Percentiles rank a stretch among this genome's conserved stretches.
Conservation (phyloP, 1,140 invertebrate genomes). For the Drosophila novamexicana region DNA sequence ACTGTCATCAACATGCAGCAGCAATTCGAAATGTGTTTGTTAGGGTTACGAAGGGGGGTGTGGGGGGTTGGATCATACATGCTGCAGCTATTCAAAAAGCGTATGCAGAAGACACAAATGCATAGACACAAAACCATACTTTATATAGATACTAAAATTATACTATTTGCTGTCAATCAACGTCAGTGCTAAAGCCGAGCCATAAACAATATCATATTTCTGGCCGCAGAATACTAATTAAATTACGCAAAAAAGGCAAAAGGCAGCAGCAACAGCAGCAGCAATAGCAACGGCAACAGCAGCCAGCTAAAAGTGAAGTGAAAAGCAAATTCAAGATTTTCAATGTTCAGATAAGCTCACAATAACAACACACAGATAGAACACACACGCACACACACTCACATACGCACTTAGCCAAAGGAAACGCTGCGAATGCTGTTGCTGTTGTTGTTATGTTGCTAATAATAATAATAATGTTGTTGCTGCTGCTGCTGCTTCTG, state of each 20-base stretch:
- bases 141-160: constrained; percentile 52
- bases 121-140: constrained; percentile 2
- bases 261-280: constrained; percentile 5
- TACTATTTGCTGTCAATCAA: constrained; percentile 79
- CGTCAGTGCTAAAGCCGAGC: constrained; percentile 76
- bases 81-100: neutral
- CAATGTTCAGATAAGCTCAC: constrained; percentile 51
- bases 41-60: neutral
- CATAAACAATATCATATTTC: constrained; percentile 83
- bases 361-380: constrained; percentile 9
- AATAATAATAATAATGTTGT: constrained; percentile 54
- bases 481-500: constrained; percentile 25
- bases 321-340: constrained; percentile 52
- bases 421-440: constrained; percentile 35
- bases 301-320: constrained; percentile 44
- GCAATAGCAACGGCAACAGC: constrained; percentile 3
- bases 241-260: constrained; percentile 71
- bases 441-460: constrained; percentile 39
- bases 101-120: neutral
- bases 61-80: neutral
- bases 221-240: constrained; percentile 82
- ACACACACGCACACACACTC: constrained; percentile 3
- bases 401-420: constrained; percentile 16
- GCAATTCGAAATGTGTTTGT: too few relatives aligned
- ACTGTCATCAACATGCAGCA: constrained; percentile 18